These are phyloP conservation scores for Trisateles emortualis DNA, from an alignment of 2,888 invertebrate genomes.

Conservation along the genomic window DNA sequence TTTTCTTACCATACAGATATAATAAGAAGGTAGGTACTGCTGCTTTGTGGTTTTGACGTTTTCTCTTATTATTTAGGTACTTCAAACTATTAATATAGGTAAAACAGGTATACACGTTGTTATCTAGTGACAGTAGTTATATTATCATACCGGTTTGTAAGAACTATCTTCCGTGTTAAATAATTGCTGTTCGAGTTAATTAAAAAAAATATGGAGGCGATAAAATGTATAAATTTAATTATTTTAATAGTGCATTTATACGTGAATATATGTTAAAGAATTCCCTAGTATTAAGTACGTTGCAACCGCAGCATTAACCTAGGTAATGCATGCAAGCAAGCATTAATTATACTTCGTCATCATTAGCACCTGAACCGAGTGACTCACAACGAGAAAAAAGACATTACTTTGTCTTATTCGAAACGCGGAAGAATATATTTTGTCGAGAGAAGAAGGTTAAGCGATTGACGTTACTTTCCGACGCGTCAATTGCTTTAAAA, in stretches of 20 bases:
- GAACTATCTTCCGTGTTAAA: slow-evolving; percentile 8
- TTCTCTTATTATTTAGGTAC: no score
- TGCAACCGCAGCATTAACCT: slow-evolving; percentile 22
- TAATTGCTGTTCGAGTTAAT: background rate
- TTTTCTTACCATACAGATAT: no score
- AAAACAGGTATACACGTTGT: no score
- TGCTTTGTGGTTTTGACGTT: no score
- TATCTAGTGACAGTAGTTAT: background rate
- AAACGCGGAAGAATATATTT: slow-evolving; percentile 63
- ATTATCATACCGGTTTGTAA: slow-evolving; percentile 4
- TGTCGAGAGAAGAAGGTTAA: slow-evolving; percentile 62
- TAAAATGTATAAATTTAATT: background rate
- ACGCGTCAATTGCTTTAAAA: slow-evolving; percentile 52
- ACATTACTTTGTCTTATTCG: slow-evolving; percentile 45
- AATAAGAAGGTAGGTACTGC: no score
- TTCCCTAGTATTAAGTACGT: slow-evolving; percentile 9
- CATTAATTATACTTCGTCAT: slow-evolving; percentile 53
- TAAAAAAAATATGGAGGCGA: background rate
- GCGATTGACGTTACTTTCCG: slow-evolving; percentile 59
- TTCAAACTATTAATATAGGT: no score
- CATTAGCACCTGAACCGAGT: slow-evolving; percentile 59
- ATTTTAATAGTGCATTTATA: slow-evolving; percentile 1
- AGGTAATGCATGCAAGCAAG: slow-evolving; percentile 32
- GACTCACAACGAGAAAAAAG: slow-evolving; percentile 54
- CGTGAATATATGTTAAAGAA: slow-evolving; percentile 14